These are phyloP conservation scores for Lithosia quadra DNA, from an alignment of 2,888 invertebrate species.

Conservation along the genomic window DNA sequence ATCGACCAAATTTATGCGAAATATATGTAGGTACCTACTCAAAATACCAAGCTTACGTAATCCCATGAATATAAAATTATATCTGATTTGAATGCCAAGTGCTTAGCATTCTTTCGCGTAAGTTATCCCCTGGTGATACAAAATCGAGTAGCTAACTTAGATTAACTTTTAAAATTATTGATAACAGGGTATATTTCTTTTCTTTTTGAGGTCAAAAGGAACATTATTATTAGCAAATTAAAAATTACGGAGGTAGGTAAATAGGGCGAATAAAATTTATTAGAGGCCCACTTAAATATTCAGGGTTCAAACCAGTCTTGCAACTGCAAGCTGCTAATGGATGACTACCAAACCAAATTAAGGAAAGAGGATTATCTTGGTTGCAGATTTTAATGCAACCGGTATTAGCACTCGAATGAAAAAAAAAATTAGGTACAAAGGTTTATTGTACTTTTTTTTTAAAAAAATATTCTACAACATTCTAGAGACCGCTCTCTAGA, in stretches of 20 bases:
- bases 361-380: neutral
- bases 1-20: too few relatives aligned
- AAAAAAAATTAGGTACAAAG: neutral
- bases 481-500: too few relatives aligned
- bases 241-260: too few relatives aligned
- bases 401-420: neutral
- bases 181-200: neutral
- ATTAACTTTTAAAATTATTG: neutral
- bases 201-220: neutral
- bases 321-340: too few relatives aligned
- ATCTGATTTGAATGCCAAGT: constrained; percentile 28
- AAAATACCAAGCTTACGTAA: constrained; percentile 19
- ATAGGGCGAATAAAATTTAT: too few relatives aligned
- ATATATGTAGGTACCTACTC: neutral
- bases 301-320: too few relatives aligned
- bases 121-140: constrained; percentile 39
- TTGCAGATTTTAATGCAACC: neutral
- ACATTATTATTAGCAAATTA: too few relatives aligned
- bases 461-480: too few relatives aligned
- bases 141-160: constrained; percentile 17
- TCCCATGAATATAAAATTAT: constrained; percentile 35
- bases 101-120: constrained; percentile 36
- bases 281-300: too few relatives aligned
- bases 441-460: too few relatives aligned
- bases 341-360: neutral